Evolutionary conservation across 2,888 invertebrate species (phyloP), one percentile per base, ranked within the genome.

Genomic region (Toxonevra muliebris): DNA sequence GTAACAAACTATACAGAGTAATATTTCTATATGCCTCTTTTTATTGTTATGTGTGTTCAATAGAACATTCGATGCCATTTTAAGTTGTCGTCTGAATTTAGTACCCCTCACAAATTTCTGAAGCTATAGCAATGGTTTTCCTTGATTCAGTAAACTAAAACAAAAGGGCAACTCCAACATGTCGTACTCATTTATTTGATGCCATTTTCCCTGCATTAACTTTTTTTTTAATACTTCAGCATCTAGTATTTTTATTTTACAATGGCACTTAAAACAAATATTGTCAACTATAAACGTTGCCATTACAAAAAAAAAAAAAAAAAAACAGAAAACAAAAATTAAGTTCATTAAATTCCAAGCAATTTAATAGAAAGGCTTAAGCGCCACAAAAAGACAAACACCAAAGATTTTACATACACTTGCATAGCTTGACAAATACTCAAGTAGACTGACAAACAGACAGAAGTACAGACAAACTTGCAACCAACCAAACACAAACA

Each of bases 271-370:
- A 65, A 57, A 41, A n/a, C 40, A 48, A 8, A 41, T 19, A 65
- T 57, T 58, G 50, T 15, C 58, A 78, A 76, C 77, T 79, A 77
- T 75, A 78, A 77, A 78, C 77, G 78, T 76, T 79, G 76, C 79
- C 77, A 79, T 78, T 78, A 76, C 63, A 20, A 68, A 75, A 78
- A 77, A 75, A 76, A 75, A 30, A 48, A 48, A n/a, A 10, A 75
- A 78, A 77, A 75, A 76, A 75, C 20, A 48, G 11, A n/a, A 10
- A 13, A 48, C 48, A 48, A 48, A 48, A 65, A 57, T 58, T 58
- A 58, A 78, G 75, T 75, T 75, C 76, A 77, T 78, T 76, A 77
- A 77, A 77, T 75, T 73, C 65, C 75, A 73, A 74, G 71, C 73
- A 71, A 76, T 72, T 69, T 65, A 54, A 62, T 61, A 48, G 60